Base-by-base conservation (phyloP, 2,888 invertebrate genomes). In the Branchellion lobata region DNA sequence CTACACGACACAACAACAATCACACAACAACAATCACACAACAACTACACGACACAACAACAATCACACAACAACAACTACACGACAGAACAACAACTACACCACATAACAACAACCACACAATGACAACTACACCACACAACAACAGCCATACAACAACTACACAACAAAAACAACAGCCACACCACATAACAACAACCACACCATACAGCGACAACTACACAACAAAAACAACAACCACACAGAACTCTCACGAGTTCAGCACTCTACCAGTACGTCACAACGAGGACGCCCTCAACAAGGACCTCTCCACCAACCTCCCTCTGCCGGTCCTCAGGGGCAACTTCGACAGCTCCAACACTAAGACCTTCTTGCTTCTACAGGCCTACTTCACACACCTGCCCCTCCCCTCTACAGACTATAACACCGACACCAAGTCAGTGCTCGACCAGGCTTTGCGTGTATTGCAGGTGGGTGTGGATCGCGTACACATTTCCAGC, bases 401-500 rank as follows among this genome's bases (percentile, higher is more conserved):
- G 5, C 89, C 90, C 40, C 88, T 99, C 79, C 96, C 97, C 0
- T 93, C 93, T 85, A 91, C 95, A 0, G 99, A 99, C 89, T 99
- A 98, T 87, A 89, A 92, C 79, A 97, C 98, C 0, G 99, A 99
- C 88, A 92, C 95, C 53, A 98, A 99, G 88, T 95, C 95, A 21
- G 95, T 97, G 0, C 90, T 99, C 75, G 99, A 99, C 88, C 97
- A 99, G 88, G 92, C 96, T 27, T 92, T 97, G 68, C 91, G 99
- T 85, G 94, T 99, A 1, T 47, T 81, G n/a, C 89, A 96, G 93
- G 96, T 83, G 61, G 40, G 75, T 53, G n/a, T 8, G 0, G 24
- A 18, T 27, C n/a, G n/a, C n/a, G n/a, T n/a, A n/a, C n/a, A n/a
- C n/a, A n/a, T n/a, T n/a, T n/a, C n/a, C n/a, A n/a, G n/a, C n/a